Evolutionary conservation across 2,888 invertebrate species (phyloP), one percentile per base, ranked within the genome.

Genomic region (Bombylius discolor): DNA sequence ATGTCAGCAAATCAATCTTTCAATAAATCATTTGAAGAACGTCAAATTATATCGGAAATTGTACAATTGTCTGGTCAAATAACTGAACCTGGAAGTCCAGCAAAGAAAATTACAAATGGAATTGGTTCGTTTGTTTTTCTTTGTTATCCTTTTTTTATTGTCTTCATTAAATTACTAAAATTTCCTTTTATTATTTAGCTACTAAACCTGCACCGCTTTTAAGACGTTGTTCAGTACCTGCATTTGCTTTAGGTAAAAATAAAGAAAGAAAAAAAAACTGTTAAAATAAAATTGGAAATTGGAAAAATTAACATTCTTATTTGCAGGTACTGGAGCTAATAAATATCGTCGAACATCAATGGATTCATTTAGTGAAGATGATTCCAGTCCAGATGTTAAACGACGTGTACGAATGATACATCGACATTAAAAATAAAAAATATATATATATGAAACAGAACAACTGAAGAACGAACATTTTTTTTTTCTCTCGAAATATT

Each of bases 371-470:
- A 61, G 59, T 57, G 63, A 63, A 51, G 61, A 60, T 50, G 64
- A 64, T 59, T 58, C 61, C 36, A 60, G 63, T 53, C 61, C 63
- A 5, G 71, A 71, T 58, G 49, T 60, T 1, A 72, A 71, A 61
- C 66, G 71, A 12, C 66, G 72, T 42, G 71, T 72, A 5, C 68
- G 72, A 51, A 72, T 71, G 71, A 71, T 72, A 23, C 70, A 71
- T 62, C 65, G 72, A 34, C 72, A 72, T 60, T 72, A 64, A 58
- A 56, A 9, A 8, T 5, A 42, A 42, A 42, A 9, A 36, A 36
- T 8, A 36, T 36, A 36, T 36, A 36, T 36, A 36, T 23, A 23
- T 23, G 23, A 23, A 23, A 23, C 23, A 3, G 23, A 23, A 23
- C 23, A 23, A 23, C 23, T 23, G 23, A 23, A 23, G 3, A 23